Evolutionary conservation across 2,797 vertebrate genomes (phyloP), one percentile per base, ranked within the genome.

Genomic region (Artibeus jamaicensis): DNA sequence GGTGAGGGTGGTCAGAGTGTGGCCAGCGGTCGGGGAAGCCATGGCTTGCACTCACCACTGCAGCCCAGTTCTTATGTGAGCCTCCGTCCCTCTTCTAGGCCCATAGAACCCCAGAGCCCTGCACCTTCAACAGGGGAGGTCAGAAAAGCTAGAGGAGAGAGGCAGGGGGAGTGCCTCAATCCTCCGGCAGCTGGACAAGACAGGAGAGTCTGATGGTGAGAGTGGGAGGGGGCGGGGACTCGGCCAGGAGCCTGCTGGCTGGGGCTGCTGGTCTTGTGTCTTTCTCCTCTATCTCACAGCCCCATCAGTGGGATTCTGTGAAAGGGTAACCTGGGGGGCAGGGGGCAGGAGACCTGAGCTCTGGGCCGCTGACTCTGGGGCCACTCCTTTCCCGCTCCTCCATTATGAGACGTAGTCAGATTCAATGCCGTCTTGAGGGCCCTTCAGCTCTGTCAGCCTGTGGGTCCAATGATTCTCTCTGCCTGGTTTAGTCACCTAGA

Each of bases 401-500:
- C 0, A 1, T 9, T 55, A 5, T 53, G 44, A 84, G 84, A 81
- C 5, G 11, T 37, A 73, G 37, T 89, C n/a, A 68, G 83, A 82
- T 16, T 81, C 88, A 22, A 68, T n/a, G 73, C 91, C 68, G 9
- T 70, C 50, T 79, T 22, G 62, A 87, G 86, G 50, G 94, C 89
- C 46, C 87, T 89, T 95, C 65, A 92, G 82, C 67, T 79, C 77
- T 46, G 37, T 67, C 85, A 73, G 94, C 55, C 42, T 32, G 53
- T 68, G 71, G 19, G 79, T 57, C 93, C 84, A 39, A 39, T 91
- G 96, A 94, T 90, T 68, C 89, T 91, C 91, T 93, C 83, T 96
- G 94, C 73, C 95, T 93, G 14, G 26, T 79, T 87, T 71, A 67
- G 93, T 97, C 95, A 89, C 97, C 94, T 97, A 97, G 97, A 97